Conservation (phyloP, 2,113 vertebrate genomes). For the Pheucticus melanocephalus region DNA sequence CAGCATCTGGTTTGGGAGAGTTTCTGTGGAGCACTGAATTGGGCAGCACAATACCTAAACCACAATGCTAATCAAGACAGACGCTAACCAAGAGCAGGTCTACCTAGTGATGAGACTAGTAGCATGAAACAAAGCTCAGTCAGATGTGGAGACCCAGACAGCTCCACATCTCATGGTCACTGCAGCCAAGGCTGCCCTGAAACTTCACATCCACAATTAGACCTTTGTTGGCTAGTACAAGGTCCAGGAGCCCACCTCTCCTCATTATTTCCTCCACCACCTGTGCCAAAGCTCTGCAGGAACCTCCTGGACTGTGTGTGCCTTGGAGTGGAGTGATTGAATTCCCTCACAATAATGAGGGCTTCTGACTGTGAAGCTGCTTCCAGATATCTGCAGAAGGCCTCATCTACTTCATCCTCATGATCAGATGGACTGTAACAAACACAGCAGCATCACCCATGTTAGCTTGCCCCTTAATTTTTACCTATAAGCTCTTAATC, state of each 20-base stretch:
- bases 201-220: not conserved
- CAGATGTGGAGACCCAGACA: not conserved
- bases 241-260: not conserved
- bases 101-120: not conserved
- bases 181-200: not conserved
- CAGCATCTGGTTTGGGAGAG: not conserved
- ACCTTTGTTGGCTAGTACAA: not conserved
- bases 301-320: not conserved
- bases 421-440: not conserved
- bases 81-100: not conserved
- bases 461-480: not conserved
- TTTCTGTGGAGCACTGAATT: not conserved
- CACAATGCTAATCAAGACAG: not conserved
- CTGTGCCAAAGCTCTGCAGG: not conserved
- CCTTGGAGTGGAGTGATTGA: not conserved
- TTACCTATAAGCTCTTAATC: not conserved
- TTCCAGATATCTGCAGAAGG: not conserved
- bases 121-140: not conserved
- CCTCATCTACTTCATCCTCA: not conserved
- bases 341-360: fast-evolving
- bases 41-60: not conserved
- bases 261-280: not conserved
- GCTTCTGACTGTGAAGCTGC: not conserved
- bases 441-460: not conserved
- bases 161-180: not conserved